A percentile compares a stretch with the other conserved stretches of the same genome.
These are phyloP conservation scores for Neocrepidodera transversa DNA, from an alignment of 2,888 invertebrate genomes.

Conservation along the genomic window DNA sequence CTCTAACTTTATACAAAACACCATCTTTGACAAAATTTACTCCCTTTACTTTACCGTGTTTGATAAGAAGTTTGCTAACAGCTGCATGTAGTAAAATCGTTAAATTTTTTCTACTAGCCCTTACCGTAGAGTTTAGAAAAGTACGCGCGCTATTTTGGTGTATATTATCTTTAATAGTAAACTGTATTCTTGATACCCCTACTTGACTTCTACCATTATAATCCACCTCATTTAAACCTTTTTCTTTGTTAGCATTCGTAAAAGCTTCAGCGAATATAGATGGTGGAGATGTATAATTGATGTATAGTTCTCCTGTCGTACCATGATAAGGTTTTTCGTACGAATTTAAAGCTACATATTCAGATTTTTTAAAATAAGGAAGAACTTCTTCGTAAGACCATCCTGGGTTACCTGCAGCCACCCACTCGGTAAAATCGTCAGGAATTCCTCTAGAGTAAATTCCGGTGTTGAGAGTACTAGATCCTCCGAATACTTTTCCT, in stretches of 20 bases:
- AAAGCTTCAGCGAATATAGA: slow-evolving; percentile 15
- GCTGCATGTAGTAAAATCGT: slow-evolving; percentile 65
- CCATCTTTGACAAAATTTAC: slow-evolving; percentile 21
- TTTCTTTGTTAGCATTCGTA: slow-evolving; percentile 62
- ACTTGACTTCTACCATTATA: no score
- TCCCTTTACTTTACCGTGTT: slow-evolving; percentile 11
- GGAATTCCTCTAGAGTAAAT: slow-evolving; percentile 73
- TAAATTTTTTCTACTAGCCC: slow-evolving; percentile 23
- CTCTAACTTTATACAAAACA: no score
- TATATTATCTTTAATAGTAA: slow-evolving; percentile 26
- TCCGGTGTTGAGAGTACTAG: slow-evolving; percentile 80
- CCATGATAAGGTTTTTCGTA: no score
- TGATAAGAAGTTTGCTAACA: slow-evolving; percentile 17
- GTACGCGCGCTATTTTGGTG: slow-evolving; percentile 19
- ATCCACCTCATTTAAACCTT: no score
- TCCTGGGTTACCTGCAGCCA: slow-evolving; percentile 68
- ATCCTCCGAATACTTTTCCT: slow-evolving; percentile 82
- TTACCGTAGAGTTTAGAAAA: slow-evolving; percentile 24
- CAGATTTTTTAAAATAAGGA: slow-evolving; percentile 77
- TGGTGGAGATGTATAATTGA: slow-evolving; percentile 25
- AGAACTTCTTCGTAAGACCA: no score
- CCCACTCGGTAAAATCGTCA: slow-evolving; percentile 76
- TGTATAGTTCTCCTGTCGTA: slow-evolving; percentile 64
- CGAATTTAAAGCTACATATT: no score
- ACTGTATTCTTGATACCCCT: slow-evolving; percentile 28